Base-by-base conservation (phyloP, 1,140 invertebrate species). In the Araneus ventricosus region DNA sequence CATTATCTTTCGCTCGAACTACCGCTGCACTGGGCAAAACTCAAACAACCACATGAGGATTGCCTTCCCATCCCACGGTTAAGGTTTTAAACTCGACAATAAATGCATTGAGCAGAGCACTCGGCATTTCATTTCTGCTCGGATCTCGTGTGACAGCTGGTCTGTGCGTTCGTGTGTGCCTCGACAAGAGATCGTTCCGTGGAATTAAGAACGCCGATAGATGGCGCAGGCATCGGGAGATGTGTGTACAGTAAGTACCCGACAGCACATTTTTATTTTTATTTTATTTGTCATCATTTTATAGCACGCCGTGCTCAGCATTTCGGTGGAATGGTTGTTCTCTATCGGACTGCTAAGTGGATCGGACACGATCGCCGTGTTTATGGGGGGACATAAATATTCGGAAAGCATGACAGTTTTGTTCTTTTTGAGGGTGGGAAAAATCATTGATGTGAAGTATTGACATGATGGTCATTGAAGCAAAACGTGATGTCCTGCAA, bases 221-320 rank as follows among this genome's bases (percentile, higher is more conserved):
- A 90, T 90, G 88, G 88, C 88, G 88, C 88, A 90, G 63, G 61
- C 88, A 45, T 52, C 88, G 27, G 52, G 59, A 61, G 34, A 61
- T 37, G 52, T 57, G 22, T 37, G 34, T 37, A 87, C 30, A 27
- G 85, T 87, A 61, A 87, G 85, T 87, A 87, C 22, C 22, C n/a
- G 10, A 61, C 63, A 17, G 20, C n/a, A 37, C 34, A n/a, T 87
- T 63, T 85, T 41, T 85, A 45, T 87, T 52, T 85, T 41, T 85
- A 45, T 87, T 52, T 84, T 45, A 45, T 27, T 34, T 10, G 10
- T 45, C 34, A 22, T 63, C 59, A 75, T 75, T 75, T 75, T 4
- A 37, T 75, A 67, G 10, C n/a, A 63, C 6, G 59, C 59, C 17
- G 39, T 61, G 24, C 59, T 24, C 20, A 20, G 59, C 67, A 17